Conservation (phyloP, 2,113 vertebrate species). For the Trogon surrucura region DNA sequence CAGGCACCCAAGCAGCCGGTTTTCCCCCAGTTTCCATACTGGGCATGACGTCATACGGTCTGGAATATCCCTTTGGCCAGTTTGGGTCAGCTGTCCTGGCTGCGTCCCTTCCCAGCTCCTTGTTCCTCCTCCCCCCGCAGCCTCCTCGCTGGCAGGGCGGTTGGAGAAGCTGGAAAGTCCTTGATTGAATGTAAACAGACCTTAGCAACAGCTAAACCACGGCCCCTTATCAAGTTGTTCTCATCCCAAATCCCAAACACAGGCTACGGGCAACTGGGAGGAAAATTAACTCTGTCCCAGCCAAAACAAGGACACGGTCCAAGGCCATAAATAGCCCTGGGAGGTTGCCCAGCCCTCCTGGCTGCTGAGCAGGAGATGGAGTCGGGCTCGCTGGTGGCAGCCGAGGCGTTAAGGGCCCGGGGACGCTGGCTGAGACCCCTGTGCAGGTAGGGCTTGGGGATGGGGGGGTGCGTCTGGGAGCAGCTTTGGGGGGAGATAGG, state of each 20-base stretch:
- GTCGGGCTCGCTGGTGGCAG: not conserved
- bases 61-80: not conserved
- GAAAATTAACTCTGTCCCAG: not conserved
- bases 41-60: too few relatives aligned
- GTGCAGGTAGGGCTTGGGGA: conserved; percentile 59
- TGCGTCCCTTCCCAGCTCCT: not conserved
- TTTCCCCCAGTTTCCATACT: not conserved
- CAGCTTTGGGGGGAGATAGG: not conserved
- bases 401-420: not conserved
- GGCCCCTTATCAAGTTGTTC: not conserved
- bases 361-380: conserved; percentile 5
- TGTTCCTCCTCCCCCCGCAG: not conserved
- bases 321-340: not conserved
- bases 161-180: not conserved
- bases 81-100: not conserved
- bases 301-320: not conserved
- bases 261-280: not conserved
- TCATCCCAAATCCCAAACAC: not conserved
- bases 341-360: fast-evolving
- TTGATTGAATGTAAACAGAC: not conserved
- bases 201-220: not conserved
- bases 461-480: not conserved
- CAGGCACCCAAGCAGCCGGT: not conserved
- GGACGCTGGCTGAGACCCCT: not conserved
- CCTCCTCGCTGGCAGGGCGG: not conserved